These are phyloP conservation scores for Aplocera efformata DNA, from an alignment of 2,888 invertebrate species.

Conservation along the genomic window DNA sequence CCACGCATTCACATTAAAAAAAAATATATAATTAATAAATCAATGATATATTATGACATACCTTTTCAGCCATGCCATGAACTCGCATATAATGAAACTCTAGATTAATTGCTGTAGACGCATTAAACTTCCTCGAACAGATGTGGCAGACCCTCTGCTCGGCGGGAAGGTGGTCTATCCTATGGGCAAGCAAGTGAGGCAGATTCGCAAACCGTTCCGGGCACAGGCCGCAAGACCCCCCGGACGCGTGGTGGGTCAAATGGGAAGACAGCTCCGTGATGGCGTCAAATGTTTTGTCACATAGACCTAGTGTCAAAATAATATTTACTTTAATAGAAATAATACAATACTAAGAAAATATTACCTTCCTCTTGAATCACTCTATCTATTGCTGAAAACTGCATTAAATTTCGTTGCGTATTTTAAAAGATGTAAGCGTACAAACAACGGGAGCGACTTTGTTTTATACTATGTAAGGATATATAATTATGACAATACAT, in stretches of 20 bases:
- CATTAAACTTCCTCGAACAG: constrained; percentile 8
- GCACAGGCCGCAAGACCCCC: constrained; percentile 10
- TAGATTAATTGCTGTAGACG: constrained; percentile 4
- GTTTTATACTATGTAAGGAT: too few species aligned
- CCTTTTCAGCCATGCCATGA: constrained; percentile 13
- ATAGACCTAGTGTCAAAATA: constrained; percentile 3
- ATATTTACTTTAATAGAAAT: too few species aligned
- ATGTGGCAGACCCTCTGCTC: constrained; percentile 10
- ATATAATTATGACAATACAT: too few species aligned
- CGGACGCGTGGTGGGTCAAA: constrained; percentile 11
- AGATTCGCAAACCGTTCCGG: constrained; percentile 6
- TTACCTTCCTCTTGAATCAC: too few species aligned
- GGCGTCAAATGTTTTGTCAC: constrained; percentile 3
- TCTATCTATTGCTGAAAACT: too few species aligned
- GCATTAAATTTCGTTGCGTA: too few species aligned
- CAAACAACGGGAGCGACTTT: too few species aligned
- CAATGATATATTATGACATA: background rate
- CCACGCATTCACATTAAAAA: too few species aligned
- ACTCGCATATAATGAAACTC: constrained; percentile 16
- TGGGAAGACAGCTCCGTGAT: constrained; percentile 5
- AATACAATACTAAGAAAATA: too few species aligned
- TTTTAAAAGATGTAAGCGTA: too few species aligned
- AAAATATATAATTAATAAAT: too few species aligned
- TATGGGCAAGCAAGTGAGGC: constrained; percentile 10
- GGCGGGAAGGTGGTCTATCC: constrained; percentile 7